phyloP scores from a whole-genome alignment of 2,797 vertebrate species.

The Setipinna tenuifilis region DNA sequence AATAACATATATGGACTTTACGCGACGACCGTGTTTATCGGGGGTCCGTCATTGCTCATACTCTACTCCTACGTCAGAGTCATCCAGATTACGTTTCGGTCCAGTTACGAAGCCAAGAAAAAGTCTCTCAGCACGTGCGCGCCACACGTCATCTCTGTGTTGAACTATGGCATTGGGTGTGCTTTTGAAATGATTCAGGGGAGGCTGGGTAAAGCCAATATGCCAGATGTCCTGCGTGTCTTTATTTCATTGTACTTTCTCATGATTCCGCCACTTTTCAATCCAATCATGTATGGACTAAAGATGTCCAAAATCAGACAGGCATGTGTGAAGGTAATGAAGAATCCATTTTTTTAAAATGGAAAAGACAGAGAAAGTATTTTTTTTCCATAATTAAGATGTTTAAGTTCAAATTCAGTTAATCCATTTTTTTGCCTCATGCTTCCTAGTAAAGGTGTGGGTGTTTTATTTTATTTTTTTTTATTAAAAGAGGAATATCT shows the following conservation, averaged over 20 bases:
- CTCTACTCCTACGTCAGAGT: slow-evolving; percentile 46
- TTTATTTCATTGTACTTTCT: slow-evolving; percentile 55
- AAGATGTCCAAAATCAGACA: slow-evolving; percentile 45
- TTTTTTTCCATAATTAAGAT: too few species aligned
- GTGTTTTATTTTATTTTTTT: too few species aligned
- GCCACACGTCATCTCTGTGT: slow-evolving; percentile 45
- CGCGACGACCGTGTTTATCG: slow-evolving; percentile 15
- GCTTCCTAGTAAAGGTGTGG: too few species aligned
- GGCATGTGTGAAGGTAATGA: slow-evolving; percentile 26
- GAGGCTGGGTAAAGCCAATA: slow-evolving; percentile 48
- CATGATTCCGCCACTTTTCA: slow-evolving; percentile 51
- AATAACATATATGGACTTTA: slow-evolving; percentile 60
- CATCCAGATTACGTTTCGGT: slow-evolving; percentile 39
- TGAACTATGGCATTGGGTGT: slow-evolving; percentile 47
- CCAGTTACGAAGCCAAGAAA: slow-evolving; percentile 25
- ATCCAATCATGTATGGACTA: slow-evolving; percentile 56
- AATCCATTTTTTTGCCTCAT: too few species aligned
- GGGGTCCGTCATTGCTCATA: slow-evolving; percentile 54
- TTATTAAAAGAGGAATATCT: too few species aligned
- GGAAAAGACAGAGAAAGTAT: too few species aligned
- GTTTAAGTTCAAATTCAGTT: too few species aligned
- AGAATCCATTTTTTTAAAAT: too few species aligned
- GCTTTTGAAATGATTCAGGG: slow-evolving; percentile 54
- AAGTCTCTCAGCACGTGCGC: slow-evolving; percentile 44
- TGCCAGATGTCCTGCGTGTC: slow-evolving; percentile 42